Base-by-base conservation (phyloP, 2,113 vertebrate genomes). In the Sander vitreus region DNA sequence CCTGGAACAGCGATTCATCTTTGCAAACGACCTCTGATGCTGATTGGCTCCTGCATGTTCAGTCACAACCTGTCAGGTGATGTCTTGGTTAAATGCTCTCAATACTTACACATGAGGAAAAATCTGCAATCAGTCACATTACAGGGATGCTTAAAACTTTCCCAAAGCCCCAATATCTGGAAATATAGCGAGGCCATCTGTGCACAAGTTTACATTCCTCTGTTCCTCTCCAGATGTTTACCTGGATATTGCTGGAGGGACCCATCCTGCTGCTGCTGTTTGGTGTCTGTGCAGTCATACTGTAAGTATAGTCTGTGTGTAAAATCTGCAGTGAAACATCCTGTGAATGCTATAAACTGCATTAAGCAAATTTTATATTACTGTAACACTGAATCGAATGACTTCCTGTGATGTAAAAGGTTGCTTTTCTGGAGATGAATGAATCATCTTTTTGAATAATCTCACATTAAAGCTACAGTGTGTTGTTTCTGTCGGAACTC, bases 11-110 rank as follows among this genome's bases (percentile, higher is more conserved):
- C 2, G 16, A 66, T 11, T 48, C 51, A 68, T 53, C 47, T 75
- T 62, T 10, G 3, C n/a, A 51, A 30, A 19, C 54, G 59, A 75
- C 62, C 15, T 27, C 47, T 62, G 66, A 81, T 25, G 27, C 39
- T 74, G 73, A 68, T 68, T 59, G 43, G 67, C 75, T 85, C 63
- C 33, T 67, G 64, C 73, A 0, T 33, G 69, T 63, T 30, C 57
- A 51, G 48, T 48, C 33, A 43, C 39, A 66, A 39, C 27, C 39
- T 54, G 25, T 23, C 75, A 57, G 51, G 45, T 5, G 65, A 58
- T 25, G 23, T 54, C 57, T 70, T 43, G 11, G 73, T 39, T 55
- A n/a, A 75, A 69, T 33, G 27, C 39, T 72, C 9, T 58, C 25
- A 60, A 1, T 6, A 2, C 39, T 54, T 74, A 51, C 60, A 45